Base-by-base conservation (phyloP, 2,797 vertebrate genomes). In the Mycteria americana region DNA sequence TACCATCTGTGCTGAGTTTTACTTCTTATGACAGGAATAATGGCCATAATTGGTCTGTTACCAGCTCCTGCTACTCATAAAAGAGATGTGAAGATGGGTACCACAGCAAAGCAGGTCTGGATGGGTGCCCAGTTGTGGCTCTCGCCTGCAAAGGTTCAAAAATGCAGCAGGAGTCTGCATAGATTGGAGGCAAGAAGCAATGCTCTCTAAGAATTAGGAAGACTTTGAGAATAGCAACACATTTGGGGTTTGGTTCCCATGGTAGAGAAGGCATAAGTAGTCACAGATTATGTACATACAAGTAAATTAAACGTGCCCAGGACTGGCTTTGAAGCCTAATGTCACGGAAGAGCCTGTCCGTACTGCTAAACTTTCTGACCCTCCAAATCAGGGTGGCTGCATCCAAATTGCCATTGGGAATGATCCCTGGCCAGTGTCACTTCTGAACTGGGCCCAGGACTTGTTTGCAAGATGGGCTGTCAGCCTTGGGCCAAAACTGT, bases 1-100 rank as follows among this genome's bases (percentile, higher is more conserved):
- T 85, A 84, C 93, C 85, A 94, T 95, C 93, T 95, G 93, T 92
- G 41, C 51, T 70, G 24, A 86, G 12, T 78, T 95, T 92, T 67
- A 74, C 64, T 28, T 87, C 68, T 79, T 92, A 30, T 62, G 37
- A 78, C 59, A 95, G 73, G 45, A 94, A 67, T 88, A 93, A 92
- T 65, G 67, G 65, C 67, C 31, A 56, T 94, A 87, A 96, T 85
- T 85, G 65, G 51, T 65, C 59, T 82, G 63, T 89, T 95, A 82
- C 59, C 91, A 65, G 56, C 67, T 87, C n/a, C 60, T 92, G 84
- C 80, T 89, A 56, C 77, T 82, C 31, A 25, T 81, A 78, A 88
- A 68, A 92, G 60, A 77, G 60, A 85, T 51, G 28, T 7, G 28
- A 93, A 85, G 77, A 79, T 87, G 77, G 31, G 31, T 93, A 92